Conservation (phyloP, 2,113 vertebrate species). For the Podarcis raffonei region DNA sequence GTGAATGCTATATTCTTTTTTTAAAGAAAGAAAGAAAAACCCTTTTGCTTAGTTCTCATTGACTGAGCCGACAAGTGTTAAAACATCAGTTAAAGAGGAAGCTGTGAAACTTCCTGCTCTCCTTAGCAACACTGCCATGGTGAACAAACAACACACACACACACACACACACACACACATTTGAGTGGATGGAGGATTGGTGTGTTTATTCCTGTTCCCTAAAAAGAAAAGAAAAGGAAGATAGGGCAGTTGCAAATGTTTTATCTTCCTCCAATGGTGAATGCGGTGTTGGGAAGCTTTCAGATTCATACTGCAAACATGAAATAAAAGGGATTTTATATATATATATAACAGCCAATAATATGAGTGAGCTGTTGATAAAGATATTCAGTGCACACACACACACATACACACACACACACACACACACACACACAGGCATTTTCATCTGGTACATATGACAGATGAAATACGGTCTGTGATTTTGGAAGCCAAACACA, state of each 20-base stretch:
- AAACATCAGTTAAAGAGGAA: slow-evolving; percentile 43
- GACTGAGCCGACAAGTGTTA: slow-evolving; percentile 31
- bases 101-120: slow-evolving; percentile 34
- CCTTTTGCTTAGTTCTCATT: slow-evolving; percentile 39
- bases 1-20: not conserved
- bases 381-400: slow-evolving; percentile 25
- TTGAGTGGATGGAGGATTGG: slow-evolving; percentile 3
- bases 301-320: slow-evolving; percentile 33
- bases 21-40: not conserved
- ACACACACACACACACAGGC: slow-evolving; percentile 12
- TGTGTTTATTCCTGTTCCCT: slow-evolving; percentile 41
- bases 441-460: not conserved
- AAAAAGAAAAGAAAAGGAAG: slow-evolving; percentile 32
- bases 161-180: not conserved
- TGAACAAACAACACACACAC: slow-evolving; percentile 27
- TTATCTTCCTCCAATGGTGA: slow-evolving; percentile 16
- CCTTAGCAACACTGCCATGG: slow-evolving; percentile 60
- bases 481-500: slow-evolving; percentile 55
- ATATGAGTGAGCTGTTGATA: not conserved
- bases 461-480: slow-evolving; percentile 48
- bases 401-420: not conserved
- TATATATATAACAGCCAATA: not conserved
- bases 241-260: slow-evolving; percentile 45
- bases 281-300: slow-evolving; percentile 33
- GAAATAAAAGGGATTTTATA: not conserved